Evolutionary conservation across 2,113 vertebrate species (phyloP).

Genomic region (Brachionichthys hirsutus): DNA sequence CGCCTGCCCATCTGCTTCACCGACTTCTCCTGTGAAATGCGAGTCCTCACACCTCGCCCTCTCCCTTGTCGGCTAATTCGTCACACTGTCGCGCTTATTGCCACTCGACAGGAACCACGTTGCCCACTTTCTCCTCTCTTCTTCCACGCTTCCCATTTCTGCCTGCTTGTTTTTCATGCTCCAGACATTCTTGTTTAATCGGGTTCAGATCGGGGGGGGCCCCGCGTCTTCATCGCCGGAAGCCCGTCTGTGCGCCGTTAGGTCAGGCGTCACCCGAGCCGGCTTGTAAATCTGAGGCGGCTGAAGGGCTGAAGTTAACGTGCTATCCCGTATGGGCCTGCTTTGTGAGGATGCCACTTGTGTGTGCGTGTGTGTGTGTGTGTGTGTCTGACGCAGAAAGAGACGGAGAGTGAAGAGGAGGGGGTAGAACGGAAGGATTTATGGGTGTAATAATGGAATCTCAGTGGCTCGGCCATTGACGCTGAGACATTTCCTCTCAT

Average conservation of each 20-base stretch:
- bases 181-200: constrained; percentile 33
- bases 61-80: constrained; percentile 64
- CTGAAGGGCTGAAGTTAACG: constrained; percentile 24
- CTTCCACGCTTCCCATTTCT: not conserved
- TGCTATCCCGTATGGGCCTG: constrained; percentile 18
- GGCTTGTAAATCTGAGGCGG: constrained; percentile 45
- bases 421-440: constrained; percentile 54
- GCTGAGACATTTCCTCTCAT: constrained; percentile 67
- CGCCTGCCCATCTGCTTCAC: constrained; percentile 23
- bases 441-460: constrained; percentile 73
- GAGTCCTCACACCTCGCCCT: constrained; percentile 51
- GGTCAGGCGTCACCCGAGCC: constrained; percentile 39
- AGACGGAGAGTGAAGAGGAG: not conserved
- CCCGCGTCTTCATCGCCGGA: constrained; percentile 34
- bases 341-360: constrained; percentile 15
- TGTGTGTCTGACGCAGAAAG: constrained; percentile 3
- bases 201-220: constrained; percentile 13
- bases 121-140: not conserved
- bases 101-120: constrained; percentile 32
- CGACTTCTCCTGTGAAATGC: constrained; percentile 22
- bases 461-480: constrained; percentile 61
- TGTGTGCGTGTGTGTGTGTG: no score
- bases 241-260: constrained; percentile 17
- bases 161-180: constrained; percentile 18
- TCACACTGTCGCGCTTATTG: constrained; percentile 59